A percentile compares a stretch with the other conserved stretches of the same genome.
These are phyloP conservation scores for Corbicula japonica DNA, from an alignment of 2,888 invertebrate species.

Conservation along the genomic window DNA sequence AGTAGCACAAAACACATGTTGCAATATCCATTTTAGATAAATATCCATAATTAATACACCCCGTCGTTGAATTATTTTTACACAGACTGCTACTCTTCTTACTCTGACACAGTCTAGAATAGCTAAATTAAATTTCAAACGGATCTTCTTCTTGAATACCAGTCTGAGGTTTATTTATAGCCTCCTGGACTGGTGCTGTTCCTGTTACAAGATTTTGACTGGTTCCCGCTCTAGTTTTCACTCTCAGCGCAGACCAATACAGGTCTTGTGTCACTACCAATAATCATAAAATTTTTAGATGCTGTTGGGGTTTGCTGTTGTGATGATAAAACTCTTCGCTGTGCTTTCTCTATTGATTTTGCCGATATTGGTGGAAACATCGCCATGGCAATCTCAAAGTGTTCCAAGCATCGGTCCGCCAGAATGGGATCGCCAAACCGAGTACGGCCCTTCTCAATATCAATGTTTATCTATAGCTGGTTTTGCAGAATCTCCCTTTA, in stretches of 20 bases:
- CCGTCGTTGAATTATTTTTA: constrained; percentile 44
- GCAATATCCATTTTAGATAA: constrained; percentile 73
- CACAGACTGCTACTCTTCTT: constrained; percentile 58
- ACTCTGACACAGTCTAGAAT: constrained; percentile 54
- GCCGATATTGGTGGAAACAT: constrained; percentile 24
- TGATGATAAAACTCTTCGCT: constrained; percentile 7
- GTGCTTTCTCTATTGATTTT: constrained; percentile 9
- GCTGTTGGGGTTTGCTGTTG: not conserved
- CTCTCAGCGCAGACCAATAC: not conserved
- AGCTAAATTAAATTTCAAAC: constrained; percentile 51
- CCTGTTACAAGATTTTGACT: constrained; percentile 3
- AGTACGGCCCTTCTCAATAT: constrained; percentile 62
- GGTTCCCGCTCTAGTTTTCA: not conserved
- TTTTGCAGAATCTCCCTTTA: constrained; percentile 1
- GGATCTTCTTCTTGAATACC: not conserved
- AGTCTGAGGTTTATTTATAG: not conserved
- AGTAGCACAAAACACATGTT: constrained; percentile 71
- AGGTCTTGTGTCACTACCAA: not conserved
- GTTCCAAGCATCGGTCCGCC: constrained; percentile 62
- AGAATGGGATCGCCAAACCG: constrained; percentile 69
- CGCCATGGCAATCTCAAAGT: constrained; percentile 49
- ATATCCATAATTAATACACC: constrained; percentile 76
- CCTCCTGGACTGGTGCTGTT: not conserved
- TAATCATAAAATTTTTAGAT: not conserved
- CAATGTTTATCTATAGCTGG: constrained; percentile 38